These are phyloP conservation scores for Synanthedon formicaeformis DNA, from an alignment of 2,888 invertebrate species.

Conservation along the genomic window DNA sequence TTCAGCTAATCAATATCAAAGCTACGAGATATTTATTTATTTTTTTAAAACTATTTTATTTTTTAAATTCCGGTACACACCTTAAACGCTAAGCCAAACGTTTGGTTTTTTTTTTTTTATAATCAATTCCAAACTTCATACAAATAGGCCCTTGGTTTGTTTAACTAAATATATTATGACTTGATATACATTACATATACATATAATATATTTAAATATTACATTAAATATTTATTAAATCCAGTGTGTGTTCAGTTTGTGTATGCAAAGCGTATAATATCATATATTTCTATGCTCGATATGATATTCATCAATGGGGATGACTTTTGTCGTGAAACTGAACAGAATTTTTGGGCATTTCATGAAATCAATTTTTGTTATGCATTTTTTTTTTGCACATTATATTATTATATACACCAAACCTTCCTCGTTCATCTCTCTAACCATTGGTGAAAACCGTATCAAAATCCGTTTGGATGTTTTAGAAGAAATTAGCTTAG, in stretches of 20 bases:
- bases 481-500: too few relatives aligned
- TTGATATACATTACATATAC: background rate
- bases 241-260: background rate
- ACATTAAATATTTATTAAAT: background rate
- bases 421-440: too few relatives aligned
- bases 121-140: background rate
- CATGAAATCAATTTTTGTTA: too few relatives aligned
- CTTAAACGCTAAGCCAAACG: slow-evolving; percentile 23
- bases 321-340: too few relatives aligned
- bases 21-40: slow-evolving; percentile 27
- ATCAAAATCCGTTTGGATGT: too few relatives aligned
- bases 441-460: too few relatives aligned
- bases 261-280: background rate
- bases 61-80: slow-evolving; percentile 41
- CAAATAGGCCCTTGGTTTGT: background rate
- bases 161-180: background rate
- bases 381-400: too few relatives aligned
- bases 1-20: slow-evolving; percentile 60
- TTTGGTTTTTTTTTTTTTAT: background rate
- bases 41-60: slow-evolving; percentile 7
- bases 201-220: background rate
- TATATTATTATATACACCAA: too few relatives aligned
- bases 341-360: too few relatives aligned
- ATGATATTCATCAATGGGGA: slow-evolving; percentile 1
- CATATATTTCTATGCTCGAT: background rate